Percentiles rank a stretch among this genome's conserved stretches.
phyloP scores from a whole-genome alignment of 2,888 invertebrate species.

The Anaspis maculata region DNA sequence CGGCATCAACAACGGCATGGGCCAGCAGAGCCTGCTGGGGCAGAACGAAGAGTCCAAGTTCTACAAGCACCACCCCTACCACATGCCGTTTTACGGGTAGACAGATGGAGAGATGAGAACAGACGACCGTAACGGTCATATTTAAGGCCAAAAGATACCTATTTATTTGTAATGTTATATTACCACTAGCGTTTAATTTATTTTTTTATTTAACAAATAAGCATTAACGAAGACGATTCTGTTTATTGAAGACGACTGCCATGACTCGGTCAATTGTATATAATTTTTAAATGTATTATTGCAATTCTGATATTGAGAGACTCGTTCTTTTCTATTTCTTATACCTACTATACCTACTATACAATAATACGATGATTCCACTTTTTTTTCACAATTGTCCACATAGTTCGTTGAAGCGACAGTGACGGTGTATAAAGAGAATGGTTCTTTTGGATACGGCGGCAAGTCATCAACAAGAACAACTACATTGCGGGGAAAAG shows the following conservation, averaged over 20 bases:
- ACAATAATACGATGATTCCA: too few species aligned
- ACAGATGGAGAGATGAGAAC: too few species aligned
- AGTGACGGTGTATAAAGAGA: too few species aligned
- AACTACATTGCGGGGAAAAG: constrained; percentile 49
- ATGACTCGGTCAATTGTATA: constrained; percentile 17
- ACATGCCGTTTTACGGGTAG: constrained; percentile 48
- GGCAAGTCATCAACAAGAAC: constrained; percentile 47
- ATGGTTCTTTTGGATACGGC: too few species aligned
- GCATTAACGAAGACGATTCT: too few species aligned
- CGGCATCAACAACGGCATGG: constrained; percentile 53
- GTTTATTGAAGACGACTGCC: constrained; percentile 17
- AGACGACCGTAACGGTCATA: too few species aligned
- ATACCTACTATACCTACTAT: too few species aligned
- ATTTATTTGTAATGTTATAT: constrained; percentile 8
- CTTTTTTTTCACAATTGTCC: too few species aligned
- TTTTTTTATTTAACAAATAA: constrained; percentile 2
- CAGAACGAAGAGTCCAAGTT: constrained; percentile 53
- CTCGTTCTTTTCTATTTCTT: too few species aligned
- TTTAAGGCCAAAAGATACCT: constrained; percentile 1
- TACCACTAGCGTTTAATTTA: constrained; percentile 10
- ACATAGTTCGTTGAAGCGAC: too few species aligned
- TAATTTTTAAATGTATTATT: too few species aligned
- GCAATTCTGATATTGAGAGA: too few species aligned
- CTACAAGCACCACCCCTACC: constrained; percentile 48
- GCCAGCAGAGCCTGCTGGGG: constrained; percentile 52